These are phyloP conservation scores for Liparis tanakae DNA, from an alignment of 2,797 vertebrate species.

Conservation along the genomic window DNA sequence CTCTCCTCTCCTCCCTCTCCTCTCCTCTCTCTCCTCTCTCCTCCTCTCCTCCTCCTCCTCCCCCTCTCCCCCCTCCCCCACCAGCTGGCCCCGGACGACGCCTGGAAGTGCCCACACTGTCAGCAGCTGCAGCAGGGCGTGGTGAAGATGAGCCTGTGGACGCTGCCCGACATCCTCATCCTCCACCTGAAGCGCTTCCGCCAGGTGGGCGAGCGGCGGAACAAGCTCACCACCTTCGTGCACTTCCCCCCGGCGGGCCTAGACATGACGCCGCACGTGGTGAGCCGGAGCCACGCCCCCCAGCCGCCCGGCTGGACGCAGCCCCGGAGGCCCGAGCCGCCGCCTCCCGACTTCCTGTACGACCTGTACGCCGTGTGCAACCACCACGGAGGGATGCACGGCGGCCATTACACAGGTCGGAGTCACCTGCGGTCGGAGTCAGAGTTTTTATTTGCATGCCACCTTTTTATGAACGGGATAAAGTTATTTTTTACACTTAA, in stretches of 20 bases:
- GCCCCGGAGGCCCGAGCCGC: slow-evolving; percentile 64
- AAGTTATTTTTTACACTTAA: no score
- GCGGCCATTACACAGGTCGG: slow-evolving; percentile 95
- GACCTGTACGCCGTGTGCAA: slow-evolving; percentile 96
- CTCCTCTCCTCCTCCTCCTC: no score
- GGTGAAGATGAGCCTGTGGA: slow-evolving; percentile 94
- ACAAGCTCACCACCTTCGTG: slow-evolving; percentile 94
- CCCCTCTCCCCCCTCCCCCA: no score
- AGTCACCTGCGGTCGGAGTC: background rate
- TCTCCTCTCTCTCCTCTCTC: no score
- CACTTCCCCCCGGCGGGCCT: slow-evolving; percentile 88
- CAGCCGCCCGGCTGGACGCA: slow-evolving; percentile 78
- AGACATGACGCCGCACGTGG: slow-evolving; percentile 93
- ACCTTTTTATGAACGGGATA: background rate
- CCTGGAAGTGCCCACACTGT: slow-evolving; percentile 93
- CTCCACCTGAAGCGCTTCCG: slow-evolving; percentile 93
- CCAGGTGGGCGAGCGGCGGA: slow-evolving; percentile 86
- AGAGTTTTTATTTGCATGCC: background rate
- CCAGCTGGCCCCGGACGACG: slow-evolving; percentile 91
- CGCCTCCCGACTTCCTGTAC: slow-evolving; percentile 86
- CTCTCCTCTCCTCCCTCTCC: no score
- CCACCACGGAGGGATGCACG: slow-evolving; percentile 96
- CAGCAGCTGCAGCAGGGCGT: slow-evolving; percentile 89
- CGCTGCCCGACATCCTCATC: slow-evolving; percentile 92
- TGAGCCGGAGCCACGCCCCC: slow-evolving; percentile 77